These are phyloP conservation scores for Gari tellinella DNA, from an alignment of 2,888 invertebrate genomes.

Conservation along the genomic window DNA sequence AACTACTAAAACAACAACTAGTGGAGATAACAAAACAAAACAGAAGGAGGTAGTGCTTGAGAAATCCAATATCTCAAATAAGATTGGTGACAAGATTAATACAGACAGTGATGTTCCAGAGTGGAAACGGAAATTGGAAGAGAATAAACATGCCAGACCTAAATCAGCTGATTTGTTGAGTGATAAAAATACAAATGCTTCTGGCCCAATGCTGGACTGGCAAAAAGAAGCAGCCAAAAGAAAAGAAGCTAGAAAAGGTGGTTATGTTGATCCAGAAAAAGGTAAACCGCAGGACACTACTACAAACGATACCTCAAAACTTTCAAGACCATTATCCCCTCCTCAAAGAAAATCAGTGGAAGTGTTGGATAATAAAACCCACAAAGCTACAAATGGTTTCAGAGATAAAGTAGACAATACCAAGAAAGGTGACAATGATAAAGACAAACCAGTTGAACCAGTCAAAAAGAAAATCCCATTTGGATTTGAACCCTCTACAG, in stretches of 20 bases:
- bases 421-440: constrained; percentile 16
- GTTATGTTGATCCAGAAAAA: constrained; percentile 74
- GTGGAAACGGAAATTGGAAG: constrained; percentile 65
- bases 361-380: constrained; percentile 8
- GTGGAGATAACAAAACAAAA: constrained; percentile 25
- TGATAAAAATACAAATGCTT: constrained; percentile 40
- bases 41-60: constrained; percentile 22
- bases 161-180: constrained; percentile 64
- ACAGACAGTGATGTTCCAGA: constrained; percentile 56
- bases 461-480: constrained; percentile 3
- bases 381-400: too few relatives aligned
- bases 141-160: constrained; percentile 53
- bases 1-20: constrained; percentile 28
- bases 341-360: constrained; percentile 22
- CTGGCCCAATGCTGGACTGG: constrained; percentile 69
- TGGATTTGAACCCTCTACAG: neutral
- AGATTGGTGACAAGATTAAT: constrained; percentile 1
- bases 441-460: constrained; percentile 30
- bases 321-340: constrained; percentile 34
- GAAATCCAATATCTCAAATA: constrained; percentile 28
- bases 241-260: constrained; percentile 68
- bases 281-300: constrained; percentile 15
- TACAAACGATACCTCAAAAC: constrained; percentile 13
- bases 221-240: constrained; percentile 78
- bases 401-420: neutral